Percentiles rank a stretch among this genome's conserved stretches.
phyloP scores from a whole-genome alignment of 2,113 vertebrate species.

The Thunnus thynnus region DNA sequence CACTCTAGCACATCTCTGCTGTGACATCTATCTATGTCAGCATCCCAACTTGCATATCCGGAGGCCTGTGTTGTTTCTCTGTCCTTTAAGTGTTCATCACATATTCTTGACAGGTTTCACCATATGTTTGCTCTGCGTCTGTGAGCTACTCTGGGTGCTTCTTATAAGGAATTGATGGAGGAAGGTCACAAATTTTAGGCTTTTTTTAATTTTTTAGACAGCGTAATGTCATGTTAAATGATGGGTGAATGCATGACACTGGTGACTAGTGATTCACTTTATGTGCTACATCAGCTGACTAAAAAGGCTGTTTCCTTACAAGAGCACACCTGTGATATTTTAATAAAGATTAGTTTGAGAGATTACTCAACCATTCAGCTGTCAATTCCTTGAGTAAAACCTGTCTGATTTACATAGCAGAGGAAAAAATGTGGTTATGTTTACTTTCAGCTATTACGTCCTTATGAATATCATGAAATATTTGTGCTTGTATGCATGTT shows the following conservation, averaged over 20 bases:
- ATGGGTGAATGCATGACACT: slow-evolving; percentile 27
- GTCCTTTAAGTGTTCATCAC: slow-evolving; percentile 60
- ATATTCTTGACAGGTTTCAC: slow-evolving; percentile 53
- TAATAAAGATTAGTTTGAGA: slow-evolving; percentile 29
- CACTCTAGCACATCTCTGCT: slow-evolving; percentile 64
- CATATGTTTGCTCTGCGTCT: slow-evolving; percentile 49
- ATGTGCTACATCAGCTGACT: slow-evolving; percentile 26
- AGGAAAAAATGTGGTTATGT: not conserved
- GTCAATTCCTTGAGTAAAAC: slow-evolving; percentile 16
- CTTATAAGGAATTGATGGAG: not conserved
- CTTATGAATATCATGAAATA: slow-evolving; percentile 17
- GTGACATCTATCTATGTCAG: slow-evolving; percentile 78
- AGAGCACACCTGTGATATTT: slow-evolving; percentile 20
- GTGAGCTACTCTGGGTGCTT: not conserved
- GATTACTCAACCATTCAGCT: slow-evolving; percentile 41
- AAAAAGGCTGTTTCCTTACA: slow-evolving; percentile 36
- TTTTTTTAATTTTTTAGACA: not conserved
- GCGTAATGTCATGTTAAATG: slow-evolving; percentile 34
- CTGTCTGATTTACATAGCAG: slow-evolving; percentile 22
- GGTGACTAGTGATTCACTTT: slow-evolving; percentile 38
- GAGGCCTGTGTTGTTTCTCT: slow-evolving; percentile 50
- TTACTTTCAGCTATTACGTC: slow-evolving; percentile 4
- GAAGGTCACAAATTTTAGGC: slow-evolving; percentile 11
- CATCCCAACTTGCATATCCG: slow-evolving; percentile 66
- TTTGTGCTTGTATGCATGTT: slow-evolving; percentile 13